These are phyloP conservation scores for Melanaphis sacchari DNA, from an alignment of 1,140 invertebrate species.

Conservation along the genomic window DNA sequence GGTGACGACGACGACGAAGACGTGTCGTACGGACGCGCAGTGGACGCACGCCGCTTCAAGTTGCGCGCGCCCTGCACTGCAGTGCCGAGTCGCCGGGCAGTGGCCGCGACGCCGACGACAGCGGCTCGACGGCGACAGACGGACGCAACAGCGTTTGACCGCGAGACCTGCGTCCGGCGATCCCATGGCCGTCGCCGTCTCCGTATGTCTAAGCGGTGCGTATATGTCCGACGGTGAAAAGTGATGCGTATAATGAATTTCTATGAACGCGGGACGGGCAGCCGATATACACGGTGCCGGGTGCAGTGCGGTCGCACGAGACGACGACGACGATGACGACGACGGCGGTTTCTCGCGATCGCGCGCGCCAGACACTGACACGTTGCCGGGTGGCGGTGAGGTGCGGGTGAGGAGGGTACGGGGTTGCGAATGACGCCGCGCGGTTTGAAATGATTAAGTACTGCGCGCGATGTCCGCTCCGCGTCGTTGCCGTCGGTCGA, in stretches of 20 bases:
- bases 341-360: neutral
- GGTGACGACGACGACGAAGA: neutral
- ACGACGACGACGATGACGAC: neutral
- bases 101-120: neutral
- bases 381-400: neutral
- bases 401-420: neutral
- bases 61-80: neutral
- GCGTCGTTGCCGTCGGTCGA: slow-evolving; percentile 41
- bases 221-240: neutral
- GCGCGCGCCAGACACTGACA: neutral
- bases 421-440: neutral
- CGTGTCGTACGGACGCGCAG: neutral
- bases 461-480: neutral
- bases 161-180: neutral
- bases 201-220: too few species aligned
- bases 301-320: neutral
- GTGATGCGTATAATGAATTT: neutral
- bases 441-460: too few species aligned
- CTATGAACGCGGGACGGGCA: neutral
- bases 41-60: neutral
- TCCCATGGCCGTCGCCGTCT: neutral
- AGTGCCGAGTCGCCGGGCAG: neutral
- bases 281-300: too few species aligned
- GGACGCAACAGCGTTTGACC: neutral
- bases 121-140: neutral